phyloP scores from a whole-genome alignment of 2,888 invertebrate species.

The Meta bourneti region DNA sequence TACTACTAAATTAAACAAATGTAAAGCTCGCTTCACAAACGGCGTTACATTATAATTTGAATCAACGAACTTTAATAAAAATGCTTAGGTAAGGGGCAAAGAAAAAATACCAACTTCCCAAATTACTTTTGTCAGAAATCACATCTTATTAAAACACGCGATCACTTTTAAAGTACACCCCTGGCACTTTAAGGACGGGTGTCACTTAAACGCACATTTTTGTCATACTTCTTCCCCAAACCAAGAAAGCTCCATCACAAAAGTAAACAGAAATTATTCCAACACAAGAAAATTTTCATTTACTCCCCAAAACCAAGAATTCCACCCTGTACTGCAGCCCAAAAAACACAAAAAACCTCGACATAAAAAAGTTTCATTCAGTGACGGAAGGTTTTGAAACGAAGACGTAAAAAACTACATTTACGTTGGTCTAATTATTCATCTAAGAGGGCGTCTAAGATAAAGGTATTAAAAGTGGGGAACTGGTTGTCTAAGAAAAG shows the following conservation, averaged over 20 bases:
- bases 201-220: neutral
- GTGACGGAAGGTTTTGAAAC: neutral
- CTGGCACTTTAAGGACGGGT: neutral
- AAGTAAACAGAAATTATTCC: neutral
- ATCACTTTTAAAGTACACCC: neutral
- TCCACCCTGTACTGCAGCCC: neutral
- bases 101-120: neutral
- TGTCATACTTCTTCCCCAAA: neutral
- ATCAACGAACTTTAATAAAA: neutral
- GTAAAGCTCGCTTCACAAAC: too few species aligned
- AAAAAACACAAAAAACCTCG: neutral
- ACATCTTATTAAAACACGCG: neutral
- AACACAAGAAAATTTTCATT: neutral
- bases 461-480: conserved; percentile 22
- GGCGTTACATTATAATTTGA: too few species aligned
- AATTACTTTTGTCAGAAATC: neutral
- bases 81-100: neutral
- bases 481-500: neutral
- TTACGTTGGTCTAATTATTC: neutral
- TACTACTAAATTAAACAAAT: too few species aligned
- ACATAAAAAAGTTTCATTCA: neutral
- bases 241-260: neutral
- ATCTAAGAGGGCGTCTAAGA: neutral
- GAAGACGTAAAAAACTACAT: neutral
- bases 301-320: neutral